phyloP scores from a whole-genome alignment of 2,113 vertebrate genomes.

The Nannospalax galili region DNA sequence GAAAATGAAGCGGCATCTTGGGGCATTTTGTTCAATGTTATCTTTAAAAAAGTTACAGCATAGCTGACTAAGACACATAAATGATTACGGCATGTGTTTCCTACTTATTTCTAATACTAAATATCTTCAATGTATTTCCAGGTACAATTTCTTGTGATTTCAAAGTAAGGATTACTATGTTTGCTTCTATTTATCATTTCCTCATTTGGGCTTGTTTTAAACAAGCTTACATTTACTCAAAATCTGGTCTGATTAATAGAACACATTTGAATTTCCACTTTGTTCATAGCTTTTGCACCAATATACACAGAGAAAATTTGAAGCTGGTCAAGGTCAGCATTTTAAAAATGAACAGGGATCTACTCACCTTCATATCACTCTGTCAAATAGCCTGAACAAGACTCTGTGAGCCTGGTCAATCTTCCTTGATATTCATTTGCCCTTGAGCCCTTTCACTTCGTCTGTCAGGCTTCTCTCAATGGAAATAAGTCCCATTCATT shows the following conservation, averaged over 20 bases:
- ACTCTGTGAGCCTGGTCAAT: conserved; percentile 64
- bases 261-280: not conserved
- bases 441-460: conserved; percentile 63
- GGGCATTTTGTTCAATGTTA: not conserved
- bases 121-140: not conserved
- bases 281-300: not conserved
- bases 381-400: conserved; percentile 31
- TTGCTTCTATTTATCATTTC: not conserved
- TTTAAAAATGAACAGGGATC: conserved; percentile 52
- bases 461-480: conserved; percentile 59
- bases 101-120: not conserved
- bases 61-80: not conserved
- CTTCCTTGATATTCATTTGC: conserved; percentile 61
- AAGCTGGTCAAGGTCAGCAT: not conserved
- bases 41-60: not conserved
- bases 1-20: not conserved
- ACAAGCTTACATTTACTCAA: not conserved
- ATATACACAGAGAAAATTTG: not conserved
- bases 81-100: not conserved
- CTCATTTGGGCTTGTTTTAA: not conserved
- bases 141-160: not conserved
- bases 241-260: not conserved
- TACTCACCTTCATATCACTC: not conserved
- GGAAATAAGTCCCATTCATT: conserved; percentile 57
- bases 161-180: not conserved